Conservation (phyloP, 2,797 vertebrate species). For the Synanceia verrucosa region DNA sequence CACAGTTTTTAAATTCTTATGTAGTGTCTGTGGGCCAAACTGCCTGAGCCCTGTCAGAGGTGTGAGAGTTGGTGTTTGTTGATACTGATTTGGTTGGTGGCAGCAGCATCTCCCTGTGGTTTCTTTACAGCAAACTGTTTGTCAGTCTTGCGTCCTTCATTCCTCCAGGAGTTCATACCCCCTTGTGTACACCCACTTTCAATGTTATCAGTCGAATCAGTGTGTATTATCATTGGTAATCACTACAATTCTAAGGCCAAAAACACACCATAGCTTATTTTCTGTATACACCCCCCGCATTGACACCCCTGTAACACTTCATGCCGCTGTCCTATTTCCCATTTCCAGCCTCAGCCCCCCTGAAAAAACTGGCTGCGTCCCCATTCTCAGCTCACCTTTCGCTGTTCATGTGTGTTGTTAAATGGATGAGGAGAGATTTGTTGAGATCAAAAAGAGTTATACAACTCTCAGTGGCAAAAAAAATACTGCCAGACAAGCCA, state of each 20-base stretch:
- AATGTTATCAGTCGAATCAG: background rate
- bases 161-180: background rate
- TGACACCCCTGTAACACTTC: background rate
- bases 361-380: background rate
- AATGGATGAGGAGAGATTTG: background rate
- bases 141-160: background rate
- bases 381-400: background rate
- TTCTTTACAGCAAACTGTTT: slow-evolving; percentile 22
- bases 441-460: background rate
- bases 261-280: background rate
- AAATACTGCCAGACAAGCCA: background rate
- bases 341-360: background rate
- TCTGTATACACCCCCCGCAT: background rate
- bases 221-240: background rate
- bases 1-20: slow-evolving; percentile 46
- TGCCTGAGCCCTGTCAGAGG: slow-evolving; percentile 14
- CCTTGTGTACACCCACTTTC: background rate
- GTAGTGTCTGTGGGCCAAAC: slow-evolving; percentile 7
- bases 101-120: slow-evolving; percentile 2
- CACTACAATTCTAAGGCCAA: background rate
- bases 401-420: background rate
- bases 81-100: slow-evolving; percentile 34
- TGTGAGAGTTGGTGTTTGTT: slow-evolving; percentile 15
- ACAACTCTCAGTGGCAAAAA: background rate
- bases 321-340: background rate